Evolutionary conservation across 2,113 vertebrate genomes (phyloP).

Genomic region (Calidris pygmaea): DNA sequence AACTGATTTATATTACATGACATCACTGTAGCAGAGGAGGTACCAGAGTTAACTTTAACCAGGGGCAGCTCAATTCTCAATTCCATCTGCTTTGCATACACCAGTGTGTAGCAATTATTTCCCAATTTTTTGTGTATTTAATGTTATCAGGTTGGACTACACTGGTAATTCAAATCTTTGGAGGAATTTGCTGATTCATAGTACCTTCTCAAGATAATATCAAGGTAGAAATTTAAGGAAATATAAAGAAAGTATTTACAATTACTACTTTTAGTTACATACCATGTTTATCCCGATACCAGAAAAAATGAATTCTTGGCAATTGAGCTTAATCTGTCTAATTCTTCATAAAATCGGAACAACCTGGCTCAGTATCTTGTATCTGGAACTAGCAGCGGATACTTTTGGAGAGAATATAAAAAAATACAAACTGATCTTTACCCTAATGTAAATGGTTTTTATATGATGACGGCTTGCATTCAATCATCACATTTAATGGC

Average conservation of each 20-base stretch:
- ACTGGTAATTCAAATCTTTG: background rate
- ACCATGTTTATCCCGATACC: background rate
- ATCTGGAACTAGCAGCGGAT: background rate
- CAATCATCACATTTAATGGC: background rate
- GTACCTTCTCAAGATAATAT: background rate
- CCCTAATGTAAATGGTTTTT: background rate
- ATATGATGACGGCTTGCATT: rapidly evolving
- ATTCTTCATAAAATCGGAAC: background rate
- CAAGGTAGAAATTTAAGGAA: background rate
- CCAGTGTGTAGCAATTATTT: background rate
- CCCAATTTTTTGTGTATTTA: no score
- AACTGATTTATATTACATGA: background rate
- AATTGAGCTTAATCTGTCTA: background rate
- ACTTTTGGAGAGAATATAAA: background rate
- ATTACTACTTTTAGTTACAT: background rate
- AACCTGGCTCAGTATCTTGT: background rate
- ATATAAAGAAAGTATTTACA: background rate
- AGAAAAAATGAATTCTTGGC: background rate
- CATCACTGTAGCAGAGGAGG: background rate
- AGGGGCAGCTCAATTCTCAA: background rate
- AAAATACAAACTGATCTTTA: background rate
- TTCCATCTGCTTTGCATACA: background rate
- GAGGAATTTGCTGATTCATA: background rate
- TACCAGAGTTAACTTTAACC: background rate
- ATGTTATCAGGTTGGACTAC: background rate